These are phyloP conservation scores for Sceloporus undulatus DNA, from an alignment of 2,113 vertebrate species.

Conservation along the genomic window DNA sequence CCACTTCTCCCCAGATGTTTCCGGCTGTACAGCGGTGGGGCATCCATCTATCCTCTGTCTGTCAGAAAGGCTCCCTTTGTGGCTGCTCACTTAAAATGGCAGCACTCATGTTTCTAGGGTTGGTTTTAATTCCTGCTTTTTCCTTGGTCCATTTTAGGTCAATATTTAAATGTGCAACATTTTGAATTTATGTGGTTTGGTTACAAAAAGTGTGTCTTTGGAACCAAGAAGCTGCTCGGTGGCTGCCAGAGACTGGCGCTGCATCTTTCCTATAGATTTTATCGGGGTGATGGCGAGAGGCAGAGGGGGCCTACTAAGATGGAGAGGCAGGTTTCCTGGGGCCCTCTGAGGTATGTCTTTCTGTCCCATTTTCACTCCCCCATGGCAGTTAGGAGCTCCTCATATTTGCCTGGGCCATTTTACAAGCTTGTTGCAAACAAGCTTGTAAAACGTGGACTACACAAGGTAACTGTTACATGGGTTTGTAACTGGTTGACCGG, in stretches of 20 bases:
- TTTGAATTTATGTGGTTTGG: conserved; percentile 74
- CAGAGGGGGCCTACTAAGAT: conserved; percentile 34
- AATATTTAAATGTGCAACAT: conserved; percentile 76
- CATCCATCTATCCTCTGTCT: conserved; percentile 46
- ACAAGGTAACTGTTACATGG: too few species aligned
- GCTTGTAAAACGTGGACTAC: too few species aligned
- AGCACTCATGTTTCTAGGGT: conserved; percentile 58
- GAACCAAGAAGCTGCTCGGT: conserved; percentile 71
- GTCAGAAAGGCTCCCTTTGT: conserved; percentile 72
- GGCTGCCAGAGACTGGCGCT: conserved; percentile 65
- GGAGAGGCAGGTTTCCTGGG: conserved; percentile 54
- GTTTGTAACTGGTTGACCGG: too few species aligned
- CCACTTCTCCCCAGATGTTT: conserved; percentile 58
- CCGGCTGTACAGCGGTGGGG: conserved; percentile 59
- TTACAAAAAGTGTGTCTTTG: conserved; percentile 73
- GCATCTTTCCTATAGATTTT: conserved; percentile 52
- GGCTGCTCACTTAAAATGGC: conserved; percentile 47
- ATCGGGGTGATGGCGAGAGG: not conserved
- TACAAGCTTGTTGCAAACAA: too few species aligned
- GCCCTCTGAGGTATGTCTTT: conserved; percentile 51
- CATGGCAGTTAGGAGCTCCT: conserved; percentile 65
- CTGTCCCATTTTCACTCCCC: conserved; percentile 16
- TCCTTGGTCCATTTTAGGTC: conserved; percentile 74
- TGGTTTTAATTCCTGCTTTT: conserved; percentile 64
- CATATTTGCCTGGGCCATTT: not conserved